phyloP scores from a whole-genome alignment of 23 tunicate genomes.

The Styela clava region DNA sequence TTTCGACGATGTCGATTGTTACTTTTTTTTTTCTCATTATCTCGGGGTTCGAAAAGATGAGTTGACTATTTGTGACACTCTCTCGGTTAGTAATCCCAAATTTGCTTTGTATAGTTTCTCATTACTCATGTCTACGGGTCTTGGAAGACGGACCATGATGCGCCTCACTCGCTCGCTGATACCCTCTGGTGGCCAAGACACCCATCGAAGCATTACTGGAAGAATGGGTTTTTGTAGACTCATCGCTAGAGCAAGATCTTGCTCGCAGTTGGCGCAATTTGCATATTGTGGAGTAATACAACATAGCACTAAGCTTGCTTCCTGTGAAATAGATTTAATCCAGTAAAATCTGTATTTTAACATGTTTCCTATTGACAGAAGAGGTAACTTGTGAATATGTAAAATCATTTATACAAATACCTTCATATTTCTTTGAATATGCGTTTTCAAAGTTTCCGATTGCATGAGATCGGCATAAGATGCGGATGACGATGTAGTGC shows the following conservation, averaged over 20 bases:
- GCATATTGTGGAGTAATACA: slow-evolving; percentile 75
- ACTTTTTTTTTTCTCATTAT: too few relatives aligned
- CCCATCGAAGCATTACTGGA: slow-evolving; percentile 60
- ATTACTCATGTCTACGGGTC: slow-evolving; percentile 67
- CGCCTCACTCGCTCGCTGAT: slow-evolving; percentile 45
- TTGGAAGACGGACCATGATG: slow-evolving; percentile 41
- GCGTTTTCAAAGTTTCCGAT: slow-evolving; percentile 53
- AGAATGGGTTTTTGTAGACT: slow-evolving; percentile 53
- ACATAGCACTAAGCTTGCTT: slow-evolving; percentile 46
- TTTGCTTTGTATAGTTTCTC: slow-evolving; percentile 66
- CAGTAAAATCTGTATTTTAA: not conserved
- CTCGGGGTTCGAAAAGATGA: not conserved
- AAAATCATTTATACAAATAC: too few relatives aligned
- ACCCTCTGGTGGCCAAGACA: slow-evolving; percentile 75
- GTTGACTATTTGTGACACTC: slow-evolving; percentile 29
- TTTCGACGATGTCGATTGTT: too few relatives aligned
- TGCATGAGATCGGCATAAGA: slow-evolving; percentile 21
- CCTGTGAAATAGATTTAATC: slow-evolving; percentile 37
- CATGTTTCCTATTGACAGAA: too few relatives aligned
- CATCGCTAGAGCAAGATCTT: slow-evolving; percentile 47
- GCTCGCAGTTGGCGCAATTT: slow-evolving; percentile 66
- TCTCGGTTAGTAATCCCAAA: slow-evolving; percentile 42
- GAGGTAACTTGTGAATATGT: not conserved
- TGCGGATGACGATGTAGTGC: slow-evolving; percentile 33
- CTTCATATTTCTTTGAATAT: slow-evolving; percentile 69